Evolutionary conservation across 2,888 invertebrate species (phyloP).

Genomic region (Hypsopygia costalis): DNA sequence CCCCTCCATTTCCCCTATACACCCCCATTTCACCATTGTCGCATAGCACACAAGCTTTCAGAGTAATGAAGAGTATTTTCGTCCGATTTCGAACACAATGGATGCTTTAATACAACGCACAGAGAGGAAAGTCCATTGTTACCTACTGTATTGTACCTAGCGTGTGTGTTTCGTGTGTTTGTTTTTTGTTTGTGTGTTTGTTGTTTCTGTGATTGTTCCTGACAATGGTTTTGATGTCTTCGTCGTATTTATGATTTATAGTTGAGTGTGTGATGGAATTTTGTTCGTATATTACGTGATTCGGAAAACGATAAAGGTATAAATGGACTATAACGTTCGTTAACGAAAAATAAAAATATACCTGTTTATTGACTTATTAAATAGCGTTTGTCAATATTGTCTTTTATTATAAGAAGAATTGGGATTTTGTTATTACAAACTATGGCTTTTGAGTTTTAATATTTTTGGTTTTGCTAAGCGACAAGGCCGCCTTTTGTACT

Average conservation of each 20-base stretch:
- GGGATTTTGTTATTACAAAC: too few species aligned
- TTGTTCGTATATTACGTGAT: neutral
- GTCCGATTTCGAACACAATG: slow-evolving; percentile 77
- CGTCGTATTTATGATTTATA: neutral
- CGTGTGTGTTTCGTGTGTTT: slow-evolving; percentile 57
- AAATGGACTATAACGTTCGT: too few species aligned
- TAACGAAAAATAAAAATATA: too few species aligned
- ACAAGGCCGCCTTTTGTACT: too few species aligned
- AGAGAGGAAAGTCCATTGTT: slow-evolving; percentile 75
- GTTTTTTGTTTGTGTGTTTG: slow-evolving; percentile 49
- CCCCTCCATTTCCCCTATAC: slow-evolving; percentile 23
- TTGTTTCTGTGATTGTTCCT: slow-evolving; percentile 66
- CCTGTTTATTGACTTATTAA: too few species aligned
- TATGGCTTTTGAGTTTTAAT: too few species aligned
- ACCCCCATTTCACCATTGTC: slow-evolving; percentile 65
- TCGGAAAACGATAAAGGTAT: too few species aligned
- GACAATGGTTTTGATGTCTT: slow-evolving; percentile 32
- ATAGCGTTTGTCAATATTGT: too few species aligned
- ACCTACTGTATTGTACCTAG: slow-evolving; percentile 58
- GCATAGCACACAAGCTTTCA: slow-evolving; percentile 79
- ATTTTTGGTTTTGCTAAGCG: too few species aligned
- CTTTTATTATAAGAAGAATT: too few species aligned
- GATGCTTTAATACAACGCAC: slow-evolving; percentile 73
- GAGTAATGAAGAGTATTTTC: slow-evolving; percentile 82
- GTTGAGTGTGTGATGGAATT: neutral